Evolutionary conservation across 2,113 vertebrate species (phyloP).

Genomic region (Isurus oxyrinchus): DNA sequence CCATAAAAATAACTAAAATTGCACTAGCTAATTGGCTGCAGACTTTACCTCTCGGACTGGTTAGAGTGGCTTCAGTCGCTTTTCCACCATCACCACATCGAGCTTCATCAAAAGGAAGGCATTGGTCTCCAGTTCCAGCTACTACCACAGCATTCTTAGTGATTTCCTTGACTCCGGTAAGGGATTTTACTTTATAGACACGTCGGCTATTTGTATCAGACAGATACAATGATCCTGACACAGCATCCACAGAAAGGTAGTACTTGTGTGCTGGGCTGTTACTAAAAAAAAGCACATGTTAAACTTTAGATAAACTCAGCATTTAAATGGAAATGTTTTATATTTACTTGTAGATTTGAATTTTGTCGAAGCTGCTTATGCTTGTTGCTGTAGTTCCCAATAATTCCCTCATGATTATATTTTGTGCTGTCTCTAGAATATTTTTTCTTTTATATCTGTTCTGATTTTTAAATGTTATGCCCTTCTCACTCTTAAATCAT

Average conservation of each 20-base stretch:
- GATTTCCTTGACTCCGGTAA: conserved; percentile 76
- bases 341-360: neutral
- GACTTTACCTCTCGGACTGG: conserved; percentile 83
- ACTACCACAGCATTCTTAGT: conserved; percentile 89
- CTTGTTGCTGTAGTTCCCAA: neutral
- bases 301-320: neutral
- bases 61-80: conserved; percentile 85
- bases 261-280: conserved; percentile 95
- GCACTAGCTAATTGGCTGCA: neutral
- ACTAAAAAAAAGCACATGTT: conserved; percentile 51
- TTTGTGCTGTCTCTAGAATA: neutral
- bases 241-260: conserved; percentile 87
- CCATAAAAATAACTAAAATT: neutral
- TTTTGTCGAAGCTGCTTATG: neutral
- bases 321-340: neutral
- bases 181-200: conserved; percentile 86
- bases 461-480: neutral
- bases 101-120: conserved; percentile 88
- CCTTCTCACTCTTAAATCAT: neutral
- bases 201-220: conserved; percentile 93
- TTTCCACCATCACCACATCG: conserved; percentile 96
- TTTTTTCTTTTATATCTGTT: neutral
- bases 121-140: conserved; percentile 92
- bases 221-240: conserved; percentile 79
- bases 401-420: neutral